Percentiles rank a stretch among this genome's conserved stretches.
These are phyloP conservation scores for Cassiopea xamachana DNA, from an alignment of 30 jellyfish, hydroid and myxozoan species.

Conservation along the genomic window DNA sequence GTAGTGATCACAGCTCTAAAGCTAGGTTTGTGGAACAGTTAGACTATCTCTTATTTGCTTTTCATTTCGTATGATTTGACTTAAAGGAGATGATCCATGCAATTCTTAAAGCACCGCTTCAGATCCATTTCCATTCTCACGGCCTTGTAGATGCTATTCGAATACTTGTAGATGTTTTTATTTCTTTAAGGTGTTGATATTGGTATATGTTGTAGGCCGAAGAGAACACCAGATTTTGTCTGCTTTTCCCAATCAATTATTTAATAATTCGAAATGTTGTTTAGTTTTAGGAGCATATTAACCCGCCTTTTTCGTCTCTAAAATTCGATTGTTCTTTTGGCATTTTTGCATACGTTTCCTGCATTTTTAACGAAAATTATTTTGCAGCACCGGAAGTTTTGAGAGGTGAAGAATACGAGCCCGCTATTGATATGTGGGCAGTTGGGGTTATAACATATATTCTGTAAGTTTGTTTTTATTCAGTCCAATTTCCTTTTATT, in stretches of 20 bases:
- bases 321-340: background rate
- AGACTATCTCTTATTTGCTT: too few species aligned
- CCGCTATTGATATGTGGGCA: constrained; percentile 99
- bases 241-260: too few species aligned
- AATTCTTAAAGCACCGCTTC: too few species aligned
- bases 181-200: too few species aligned
- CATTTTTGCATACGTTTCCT: background rate
- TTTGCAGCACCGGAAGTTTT: constrained; percentile 97
- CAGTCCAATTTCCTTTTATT: background rate
- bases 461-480: constrained; percentile 61
- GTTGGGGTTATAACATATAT: constrained; percentile 95
- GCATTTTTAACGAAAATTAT: background rate
- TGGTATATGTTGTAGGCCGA: too few species aligned
- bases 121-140: too few species aligned
- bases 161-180: too few species aligned
- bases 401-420: constrained; percentile 92
- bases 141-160: too few species aligned
- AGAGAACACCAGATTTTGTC: too few species aligned
- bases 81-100: background rate
- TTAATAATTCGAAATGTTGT: too few species aligned
- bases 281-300: too few species aligned
- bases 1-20: background rate
- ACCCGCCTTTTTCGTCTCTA: background rate
- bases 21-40: background rate
- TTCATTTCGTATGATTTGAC: background rate